Evolutionary conservation across 2,797 vertebrate genomes (phyloP), one percentile per base, ranked within the genome.

Genomic region (Discoglossus pictus): DNA sequence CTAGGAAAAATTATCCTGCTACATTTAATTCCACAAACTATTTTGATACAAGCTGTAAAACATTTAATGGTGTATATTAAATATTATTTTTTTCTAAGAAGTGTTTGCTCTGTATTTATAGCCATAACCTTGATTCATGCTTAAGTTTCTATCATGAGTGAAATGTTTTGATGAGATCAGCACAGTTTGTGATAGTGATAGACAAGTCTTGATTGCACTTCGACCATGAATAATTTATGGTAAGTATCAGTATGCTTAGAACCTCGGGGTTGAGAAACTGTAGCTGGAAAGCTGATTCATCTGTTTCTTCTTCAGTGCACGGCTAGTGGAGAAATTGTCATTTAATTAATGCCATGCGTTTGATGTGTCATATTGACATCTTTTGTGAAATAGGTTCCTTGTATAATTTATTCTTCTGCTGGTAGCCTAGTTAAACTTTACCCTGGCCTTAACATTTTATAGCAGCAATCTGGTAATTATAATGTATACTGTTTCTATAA

Each of bases 161-260:
- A 20, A 10, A 1, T 13, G 36, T 27, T 61, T 61, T 68, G 44
- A 23, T 52, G 46, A 61, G 31, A 55, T 68, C 65, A 46, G 65
- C 65, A 53, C 13, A 25, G 24, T 53, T 60, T 7, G 7, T 31
- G 21, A 31, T 50, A 18, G 53, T 42, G 56, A 61, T 35, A 36
- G 65, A 38, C 65, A 43, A 24, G 24, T 15, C 38, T 52, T 53
- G 38, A 68, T 68, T 61, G 46, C 47, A 35, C 11, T 16, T 15
- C 25, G 4, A 6, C 17, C 11, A 51, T 51, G 46, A 52, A 61
- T 61, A 52, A 68, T 68, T 35, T 52, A 67, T 59, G 35, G 11
- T 21, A 11, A 21, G 54, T 18, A 51, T 51, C 54, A 43, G 9
- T 34, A 24, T 65, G 25, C 50, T 36, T 9, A 6, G 39, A 39